These are phyloP conservation scores for Syrrhaptes paradoxus DNA, from an alignment of 2,113 vertebrate genomes.

Conservation along the genomic window DNA sequence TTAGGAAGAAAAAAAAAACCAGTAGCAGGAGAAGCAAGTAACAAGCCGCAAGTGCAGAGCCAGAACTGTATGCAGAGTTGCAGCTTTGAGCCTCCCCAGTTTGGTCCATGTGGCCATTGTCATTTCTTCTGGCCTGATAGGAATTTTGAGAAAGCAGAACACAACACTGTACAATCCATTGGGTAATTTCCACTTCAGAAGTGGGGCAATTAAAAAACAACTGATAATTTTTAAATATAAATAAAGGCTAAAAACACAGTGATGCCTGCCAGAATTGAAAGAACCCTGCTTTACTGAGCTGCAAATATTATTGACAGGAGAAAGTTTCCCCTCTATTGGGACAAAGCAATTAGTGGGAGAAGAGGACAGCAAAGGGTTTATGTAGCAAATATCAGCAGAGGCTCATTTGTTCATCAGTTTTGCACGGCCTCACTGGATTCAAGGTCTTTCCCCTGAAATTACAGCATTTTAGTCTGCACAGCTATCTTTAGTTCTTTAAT, in stretches of 20 bases:
- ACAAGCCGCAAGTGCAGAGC: not conserved
- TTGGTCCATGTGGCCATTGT: not conserved
- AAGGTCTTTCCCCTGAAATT: conserved; percentile 25
- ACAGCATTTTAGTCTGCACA: not conserved
- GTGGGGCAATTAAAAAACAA: not conserved
- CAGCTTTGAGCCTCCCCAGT: not conserved
- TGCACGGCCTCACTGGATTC: not conserved
- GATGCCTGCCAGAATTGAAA: not conserved
- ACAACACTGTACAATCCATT: not conserved
- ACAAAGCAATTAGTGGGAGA: not conserved
- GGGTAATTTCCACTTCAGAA: not conserved
- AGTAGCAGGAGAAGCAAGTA: not conserved
- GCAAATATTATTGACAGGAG: not conserved
- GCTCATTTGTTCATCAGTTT: not conserved
- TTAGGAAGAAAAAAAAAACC: not conserved
- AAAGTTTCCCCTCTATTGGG: not conserved
- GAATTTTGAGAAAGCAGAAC: not conserved
- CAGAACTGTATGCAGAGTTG: not conserved
- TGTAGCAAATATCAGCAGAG: not conserved
- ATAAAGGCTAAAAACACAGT: not conserved
- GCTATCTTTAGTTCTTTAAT: conserved; percentile 68
- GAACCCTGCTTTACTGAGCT: not conserved
- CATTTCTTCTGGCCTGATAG: not conserved
- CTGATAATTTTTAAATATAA: not conserved
- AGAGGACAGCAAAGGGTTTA: not conserved